Conservation (phyloP, 2,797 vertebrate species). For the Miichthys miiuy region DNA sequence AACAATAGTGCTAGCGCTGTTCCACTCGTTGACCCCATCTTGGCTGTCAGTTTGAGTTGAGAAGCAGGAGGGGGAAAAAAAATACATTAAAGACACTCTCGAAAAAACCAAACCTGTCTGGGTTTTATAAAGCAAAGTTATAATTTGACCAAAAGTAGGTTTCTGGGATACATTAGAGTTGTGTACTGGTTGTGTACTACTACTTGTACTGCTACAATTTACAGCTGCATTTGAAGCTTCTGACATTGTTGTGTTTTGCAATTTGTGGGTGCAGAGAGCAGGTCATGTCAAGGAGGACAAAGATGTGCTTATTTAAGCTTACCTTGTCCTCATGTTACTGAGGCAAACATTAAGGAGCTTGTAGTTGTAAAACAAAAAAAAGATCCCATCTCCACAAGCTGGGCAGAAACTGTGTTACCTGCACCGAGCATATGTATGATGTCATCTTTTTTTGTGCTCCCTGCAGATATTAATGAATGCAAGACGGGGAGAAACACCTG, state of each 20-base stretch:
- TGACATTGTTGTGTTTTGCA: constrained; percentile 1
- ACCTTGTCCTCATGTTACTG: background rate
- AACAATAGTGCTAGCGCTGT: constrained; percentile 62
- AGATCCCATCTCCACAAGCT: background rate
- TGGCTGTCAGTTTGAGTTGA: constrained; percentile 62
- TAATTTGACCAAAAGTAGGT: constrained; percentile 70
- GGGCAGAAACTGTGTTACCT: constrained; percentile 25
- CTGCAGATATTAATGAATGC: constrained; percentile 96
- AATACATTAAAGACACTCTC: constrained; percentile 46
- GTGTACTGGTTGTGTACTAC: background rate
- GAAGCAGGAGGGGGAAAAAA: constrained; percentile 19
- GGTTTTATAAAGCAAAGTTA: constrained; percentile 51
- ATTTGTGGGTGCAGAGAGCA: constrained; percentile 1
- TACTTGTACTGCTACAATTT: constrained; percentile 10
- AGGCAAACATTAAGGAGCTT: constrained; percentile 3
- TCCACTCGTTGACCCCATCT: constrained; percentile 67
- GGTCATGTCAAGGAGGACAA: constrained; percentile 6
- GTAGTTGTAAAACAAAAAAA: background rate
- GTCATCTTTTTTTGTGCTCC: constrained; percentile 54
- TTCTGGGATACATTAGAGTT: constrained; percentile 66
- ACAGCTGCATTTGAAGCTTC: constrained; percentile 21
- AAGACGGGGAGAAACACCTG: constrained; percentile 94
- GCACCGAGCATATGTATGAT: constrained; percentile 53
- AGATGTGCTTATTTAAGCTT: constrained; percentile 8
- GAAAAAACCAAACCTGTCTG: constrained; percentile 27